Percentiles rank a stretch among this genome's conserved stretches.
phyloP scores from a whole-genome alignment of 2,113 vertebrate genomes.

The Chloropsis hardwickii region DNA sequence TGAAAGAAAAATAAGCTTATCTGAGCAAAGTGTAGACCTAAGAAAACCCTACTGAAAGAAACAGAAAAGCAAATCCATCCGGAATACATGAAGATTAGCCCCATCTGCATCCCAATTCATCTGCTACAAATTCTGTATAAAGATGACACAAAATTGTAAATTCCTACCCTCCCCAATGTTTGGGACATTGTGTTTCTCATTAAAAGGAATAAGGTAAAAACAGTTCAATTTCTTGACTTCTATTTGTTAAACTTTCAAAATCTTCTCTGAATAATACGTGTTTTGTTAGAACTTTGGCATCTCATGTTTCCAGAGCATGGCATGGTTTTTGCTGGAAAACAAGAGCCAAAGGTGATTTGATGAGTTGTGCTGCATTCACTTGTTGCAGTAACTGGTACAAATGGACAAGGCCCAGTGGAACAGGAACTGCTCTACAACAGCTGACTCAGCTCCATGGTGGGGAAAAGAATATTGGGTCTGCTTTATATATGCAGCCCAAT shows the following conservation, averaged over 20 bases:
- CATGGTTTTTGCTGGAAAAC: not conserved
- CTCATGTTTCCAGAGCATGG: not conserved
- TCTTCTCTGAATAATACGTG: not conserved
- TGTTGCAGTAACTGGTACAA: fast-evolving
- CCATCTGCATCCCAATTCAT: not conserved
- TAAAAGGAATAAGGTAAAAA: not conserved
- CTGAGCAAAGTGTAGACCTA: not conserved
- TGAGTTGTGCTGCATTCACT: not conserved
- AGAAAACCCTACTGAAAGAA: not conserved
- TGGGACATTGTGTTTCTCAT: not conserved
- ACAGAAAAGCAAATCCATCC: not conserved
- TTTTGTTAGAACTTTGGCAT: not conserved
- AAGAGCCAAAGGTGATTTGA: not conserved
- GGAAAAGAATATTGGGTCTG: not conserved
- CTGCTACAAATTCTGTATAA: not conserved
- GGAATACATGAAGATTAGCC: not conserved
- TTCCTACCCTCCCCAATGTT: not conserved
- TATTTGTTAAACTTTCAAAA: not conserved
- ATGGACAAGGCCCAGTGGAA: not conserved
- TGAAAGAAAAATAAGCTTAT: not conserved
- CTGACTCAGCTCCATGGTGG: fast-evolving
- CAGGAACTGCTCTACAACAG: not conserved
- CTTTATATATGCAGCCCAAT: not conserved
- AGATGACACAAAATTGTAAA: not conserved
- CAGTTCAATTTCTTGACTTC: not conserved